These are phyloP conservation scores for Elysia chlorotica DNA, from an alignment of 1,140 invertebrate genomes.

Conservation along the genomic window DNA sequence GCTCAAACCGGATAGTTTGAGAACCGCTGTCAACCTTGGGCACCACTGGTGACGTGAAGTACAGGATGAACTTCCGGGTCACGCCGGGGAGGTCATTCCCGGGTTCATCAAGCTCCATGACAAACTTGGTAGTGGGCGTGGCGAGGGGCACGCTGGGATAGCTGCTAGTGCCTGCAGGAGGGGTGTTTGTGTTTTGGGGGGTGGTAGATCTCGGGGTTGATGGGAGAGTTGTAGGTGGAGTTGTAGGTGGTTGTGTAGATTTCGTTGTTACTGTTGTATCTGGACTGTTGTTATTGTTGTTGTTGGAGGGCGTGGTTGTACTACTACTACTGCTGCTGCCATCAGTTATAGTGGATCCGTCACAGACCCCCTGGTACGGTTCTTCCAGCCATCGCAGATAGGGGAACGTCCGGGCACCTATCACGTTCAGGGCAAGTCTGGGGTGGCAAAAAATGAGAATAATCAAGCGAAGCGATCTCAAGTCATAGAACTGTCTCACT, in stretches of 20 bases:
- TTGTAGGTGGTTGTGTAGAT: no score
- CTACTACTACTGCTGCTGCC: background rate
- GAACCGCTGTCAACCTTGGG: conserved; percentile 26
- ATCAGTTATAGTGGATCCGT: conserved; percentile 25
- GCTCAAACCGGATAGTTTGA: conserved; percentile 30
- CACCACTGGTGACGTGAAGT: conserved; percentile 40
- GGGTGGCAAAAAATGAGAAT: no score
- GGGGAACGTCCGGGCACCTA: conserved; percentile 33
- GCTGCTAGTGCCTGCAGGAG: background rate
- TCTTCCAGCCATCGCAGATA: conserved; percentile 23
- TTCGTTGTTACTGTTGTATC: no score
- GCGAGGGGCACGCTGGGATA: no score
- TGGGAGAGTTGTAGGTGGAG: no score
- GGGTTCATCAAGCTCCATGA: conserved; percentile 51
- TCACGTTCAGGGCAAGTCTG: conserved; percentile 44
- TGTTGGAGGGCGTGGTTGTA: background rate
- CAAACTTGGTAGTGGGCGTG: conserved; percentile 31
- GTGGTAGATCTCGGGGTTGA: no score
- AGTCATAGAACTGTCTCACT: no score
- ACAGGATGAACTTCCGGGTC: conserved; percentile 46
- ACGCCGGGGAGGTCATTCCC: conserved; percentile 39
- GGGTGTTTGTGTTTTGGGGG: background rate
- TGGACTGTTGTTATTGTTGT: no score
- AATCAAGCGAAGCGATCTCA: no score
- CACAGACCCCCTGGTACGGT: conserved; percentile 34